Evolutionary conservation across 2,113 vertebrate genomes (phyloP), one percentile per base, ranked within the genome.

Genomic region (Pangasianodon gigas): DNA sequence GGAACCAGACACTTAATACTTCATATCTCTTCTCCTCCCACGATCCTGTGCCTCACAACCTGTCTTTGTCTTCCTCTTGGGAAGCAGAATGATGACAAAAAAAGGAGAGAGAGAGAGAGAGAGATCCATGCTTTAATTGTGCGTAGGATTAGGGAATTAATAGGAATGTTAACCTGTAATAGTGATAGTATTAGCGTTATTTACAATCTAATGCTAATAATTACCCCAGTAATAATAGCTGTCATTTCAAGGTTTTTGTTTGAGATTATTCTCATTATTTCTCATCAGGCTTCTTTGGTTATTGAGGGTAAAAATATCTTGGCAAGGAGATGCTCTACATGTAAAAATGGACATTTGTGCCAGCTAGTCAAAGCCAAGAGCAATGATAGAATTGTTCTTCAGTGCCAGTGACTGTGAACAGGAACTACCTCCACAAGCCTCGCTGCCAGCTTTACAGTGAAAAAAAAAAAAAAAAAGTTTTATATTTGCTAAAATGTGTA

Each of bases 201-300:
- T 95, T 96, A 93, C 93, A 91, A 94, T 94, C 93, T 95, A 96
- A 96, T 94, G 92, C 94, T 95, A 96, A 96, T 96, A 95, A 96
- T 95, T 94, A 95, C 93, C 90, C 85, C 19, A 87, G 92, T 95
- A 95, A 95, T 94, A 95, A 95, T 90, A 91, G 91, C 90, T 83
- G 14, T 65, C 14, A 94, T 96, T 95, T 95, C 94, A 94, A 93
- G 94, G 94, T 94, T 95, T 46, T 81, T 87, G 85, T 92, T 91
- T 93, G 91, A 90, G 91, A 92, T 46, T 62, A 62, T 84, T 62
- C 58, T 84, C 56, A 91, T 91, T 75, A 62, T 60, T 56, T 86
- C 81, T 75, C 74, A 75, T 90, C 52, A 74, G 62, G 69, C 82
- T 60, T 58, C 86, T 85, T 88, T 58, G 54, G 74, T 58, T 83